Evolutionary conservation across 2,113 vertebrate genomes (phyloP).

Genomic region (Muntiacus reevesi): DNA sequence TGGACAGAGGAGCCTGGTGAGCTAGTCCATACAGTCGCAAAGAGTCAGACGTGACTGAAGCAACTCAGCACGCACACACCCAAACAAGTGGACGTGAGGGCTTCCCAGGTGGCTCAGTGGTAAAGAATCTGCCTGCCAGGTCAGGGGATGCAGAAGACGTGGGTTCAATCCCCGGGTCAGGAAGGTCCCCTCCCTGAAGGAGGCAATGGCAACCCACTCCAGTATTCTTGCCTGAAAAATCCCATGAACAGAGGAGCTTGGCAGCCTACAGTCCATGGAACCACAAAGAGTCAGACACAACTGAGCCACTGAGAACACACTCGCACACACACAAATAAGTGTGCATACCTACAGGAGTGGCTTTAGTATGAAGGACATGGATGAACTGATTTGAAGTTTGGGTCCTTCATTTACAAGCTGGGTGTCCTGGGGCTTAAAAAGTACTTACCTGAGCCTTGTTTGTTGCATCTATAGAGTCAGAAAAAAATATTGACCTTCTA

Average conservation of each 20-base stretch:
- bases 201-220: neutral
- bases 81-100: neutral
- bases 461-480: neutral
- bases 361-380: accelerated
- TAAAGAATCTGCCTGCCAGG: neutral
- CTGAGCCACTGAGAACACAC: neutral
- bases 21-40: neutral
- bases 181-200: neutral
- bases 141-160: neutral
- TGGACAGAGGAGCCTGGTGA: neutral
- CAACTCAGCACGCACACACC: neutral
- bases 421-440: neutral
- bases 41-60: neutral
- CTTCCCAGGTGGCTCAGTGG: neutral
- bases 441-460: neutral
- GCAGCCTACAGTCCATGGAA: neutral
- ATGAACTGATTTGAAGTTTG: neutral
- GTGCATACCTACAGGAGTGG: neutral
- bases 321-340: neutral
- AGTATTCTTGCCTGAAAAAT: neutral
- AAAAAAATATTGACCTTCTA: neutral
- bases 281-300: neutral
- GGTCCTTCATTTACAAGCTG: neutral
- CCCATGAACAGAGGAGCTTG: neutral
- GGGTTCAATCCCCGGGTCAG: neutral